Evolutionary conservation across 92 coral and sea anemone genomes (phyloP).

Genomic region (Virgularia gustaviana): DNA sequence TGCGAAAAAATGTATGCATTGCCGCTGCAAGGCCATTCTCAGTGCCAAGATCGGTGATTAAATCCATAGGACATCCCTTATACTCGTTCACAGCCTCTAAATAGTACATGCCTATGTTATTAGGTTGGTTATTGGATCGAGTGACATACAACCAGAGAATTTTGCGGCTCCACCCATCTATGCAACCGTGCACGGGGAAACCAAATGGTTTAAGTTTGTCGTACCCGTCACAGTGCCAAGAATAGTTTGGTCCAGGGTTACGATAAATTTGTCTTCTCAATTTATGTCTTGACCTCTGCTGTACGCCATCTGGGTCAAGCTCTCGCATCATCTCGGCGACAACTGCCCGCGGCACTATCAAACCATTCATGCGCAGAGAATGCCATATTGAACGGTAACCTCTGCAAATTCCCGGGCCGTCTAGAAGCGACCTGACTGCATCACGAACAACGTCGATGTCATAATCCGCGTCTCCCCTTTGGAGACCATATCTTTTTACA

Average conservation of each 20-base stretch:
- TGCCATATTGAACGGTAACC: slow-evolving; percentile 54
- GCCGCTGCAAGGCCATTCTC: slow-evolving; percentile 37
- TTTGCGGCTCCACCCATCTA: too few relatives aligned
- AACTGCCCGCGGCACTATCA: slow-evolving; percentile 39
- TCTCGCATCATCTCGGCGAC: slow-evolving; percentile 46
- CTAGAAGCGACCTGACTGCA: slow-evolving; percentile 24
- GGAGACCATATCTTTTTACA: slow-evolving; percentile 29
- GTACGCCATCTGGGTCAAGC: slow-evolving; percentile 55
- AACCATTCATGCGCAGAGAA: slow-evolving; percentile 31
- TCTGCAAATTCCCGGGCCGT: slow-evolving; percentile 50
- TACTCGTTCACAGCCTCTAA: too few relatives aligned
- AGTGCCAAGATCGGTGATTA: slow-evolving; percentile 29
- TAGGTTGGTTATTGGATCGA: slow-evolving; percentile 35
- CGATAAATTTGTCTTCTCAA: slow-evolving; percentile 52
- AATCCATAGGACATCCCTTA: too few relatives aligned
- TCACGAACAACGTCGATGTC: slow-evolving; percentile 40
- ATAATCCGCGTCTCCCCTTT: slow-evolving; percentile 5
- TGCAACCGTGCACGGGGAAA: too few relatives aligned
- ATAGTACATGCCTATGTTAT: slow-evolving; percentile 32
- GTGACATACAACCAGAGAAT: slow-evolving; percentile 37
- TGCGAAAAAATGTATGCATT: slow-evolving; percentile 23
- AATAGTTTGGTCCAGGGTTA: slow-evolving; percentile 42
- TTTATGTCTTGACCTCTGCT: slow-evolving; percentile 44
- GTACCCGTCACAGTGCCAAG: slow-evolving; percentile 57
- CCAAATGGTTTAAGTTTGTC: too few relatives aligned